Evolutionary conservation across 2,888 invertebrate species (phyloP).

Genomic region (Hipparchia sbordonii): DNA sequence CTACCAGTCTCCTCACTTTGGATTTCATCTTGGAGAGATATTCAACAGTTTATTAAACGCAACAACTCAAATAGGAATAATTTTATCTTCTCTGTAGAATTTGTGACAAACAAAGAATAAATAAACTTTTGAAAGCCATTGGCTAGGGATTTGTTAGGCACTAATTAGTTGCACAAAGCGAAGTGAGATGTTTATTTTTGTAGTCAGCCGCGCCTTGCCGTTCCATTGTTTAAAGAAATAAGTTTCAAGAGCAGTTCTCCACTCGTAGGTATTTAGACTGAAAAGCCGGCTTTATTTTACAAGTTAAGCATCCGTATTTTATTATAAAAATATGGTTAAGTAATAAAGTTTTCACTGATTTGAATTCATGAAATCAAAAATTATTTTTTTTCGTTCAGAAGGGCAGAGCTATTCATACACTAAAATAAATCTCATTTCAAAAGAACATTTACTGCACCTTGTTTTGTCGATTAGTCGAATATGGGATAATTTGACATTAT

Average conservation of each 20-base stretch:
- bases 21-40: too few relatives aligned
- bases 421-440: too few relatives aligned
- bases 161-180: slow-evolving; percentile 21
- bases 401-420: neutral
- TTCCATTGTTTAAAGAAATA: slow-evolving; percentile 12
- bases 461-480: too few relatives aligned
- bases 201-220: slow-evolving; percentile 1
- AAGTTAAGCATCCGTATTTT: neutral
- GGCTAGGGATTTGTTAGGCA: neutral
- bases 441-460: too few relatives aligned
- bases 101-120: neutral
- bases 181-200: slow-evolving; percentile 15
- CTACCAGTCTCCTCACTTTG: too few relatives aligned
- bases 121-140: neutral
- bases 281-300: slow-evolving; percentile 13
- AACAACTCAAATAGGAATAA: neutral
- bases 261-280: slow-evolving; percentile 12
- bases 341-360: too few relatives aligned
- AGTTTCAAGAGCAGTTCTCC: slow-evolving; percentile 1
- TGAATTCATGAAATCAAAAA: neutral
- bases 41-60: too few relatives aligned
- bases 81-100: neutral
- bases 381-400: neutral
- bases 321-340: neutral
- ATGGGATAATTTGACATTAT: too few relatives aligned